These are phyloP conservation scores for Drosophila pectinifera DNA, from an alignment of 1,140 invertebrate species.

Conservation along the genomic window DNA sequence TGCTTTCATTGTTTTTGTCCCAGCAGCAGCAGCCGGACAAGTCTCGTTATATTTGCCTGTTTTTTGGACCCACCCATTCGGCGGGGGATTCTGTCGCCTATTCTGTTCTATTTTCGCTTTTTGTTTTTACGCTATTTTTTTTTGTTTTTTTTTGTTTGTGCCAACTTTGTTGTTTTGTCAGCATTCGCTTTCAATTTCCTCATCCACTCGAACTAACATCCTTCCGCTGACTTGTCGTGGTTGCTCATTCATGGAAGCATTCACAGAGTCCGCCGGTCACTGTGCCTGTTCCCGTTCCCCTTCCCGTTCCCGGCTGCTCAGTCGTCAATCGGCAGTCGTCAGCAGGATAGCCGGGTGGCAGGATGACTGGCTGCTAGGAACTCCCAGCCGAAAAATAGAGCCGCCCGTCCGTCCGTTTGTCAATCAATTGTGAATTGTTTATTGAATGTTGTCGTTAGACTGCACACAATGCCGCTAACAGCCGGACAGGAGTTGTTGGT, in stretches of 20 bases:
- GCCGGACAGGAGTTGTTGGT: constrained; percentile 32
- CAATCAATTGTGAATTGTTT: constrained; percentile 84
- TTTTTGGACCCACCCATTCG: not conserved
- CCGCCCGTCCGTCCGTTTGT: constrained; percentile 58
- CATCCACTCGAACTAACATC: constrained; percentile 80
- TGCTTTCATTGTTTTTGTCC: constrained; percentile 76
- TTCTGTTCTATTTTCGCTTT: constrained; percentile 39
- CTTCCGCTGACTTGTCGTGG: constrained; percentile 75
- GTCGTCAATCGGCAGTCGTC: constrained; percentile 59
- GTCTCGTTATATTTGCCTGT: constrained; percentile 41
- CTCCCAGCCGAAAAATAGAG: constrained; percentile 44
- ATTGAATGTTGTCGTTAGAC: constrained; percentile 83
- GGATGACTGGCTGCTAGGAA: constrained; percentile 36
- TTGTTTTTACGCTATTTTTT: constrained; percentile 12
- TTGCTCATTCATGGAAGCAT: constrained; percentile 51
- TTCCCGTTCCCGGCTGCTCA: constrained; percentile 8
- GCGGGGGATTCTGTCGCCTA: constrained; percentile 33
- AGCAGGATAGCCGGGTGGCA: constrained; percentile 55
- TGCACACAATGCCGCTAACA: constrained; percentile 63
- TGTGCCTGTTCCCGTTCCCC: constrained; percentile 16
- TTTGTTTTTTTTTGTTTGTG: constrained; percentile 23
- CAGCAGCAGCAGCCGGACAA: constrained; percentile 16
- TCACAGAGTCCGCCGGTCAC: constrained; percentile 41
- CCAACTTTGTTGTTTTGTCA: constrained; percentile 74
- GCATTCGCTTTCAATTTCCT: constrained; percentile 81